phyloP scores from a whole-genome alignment of 1,140 invertebrate species.

The Hypsibius dujardini region DNA sequence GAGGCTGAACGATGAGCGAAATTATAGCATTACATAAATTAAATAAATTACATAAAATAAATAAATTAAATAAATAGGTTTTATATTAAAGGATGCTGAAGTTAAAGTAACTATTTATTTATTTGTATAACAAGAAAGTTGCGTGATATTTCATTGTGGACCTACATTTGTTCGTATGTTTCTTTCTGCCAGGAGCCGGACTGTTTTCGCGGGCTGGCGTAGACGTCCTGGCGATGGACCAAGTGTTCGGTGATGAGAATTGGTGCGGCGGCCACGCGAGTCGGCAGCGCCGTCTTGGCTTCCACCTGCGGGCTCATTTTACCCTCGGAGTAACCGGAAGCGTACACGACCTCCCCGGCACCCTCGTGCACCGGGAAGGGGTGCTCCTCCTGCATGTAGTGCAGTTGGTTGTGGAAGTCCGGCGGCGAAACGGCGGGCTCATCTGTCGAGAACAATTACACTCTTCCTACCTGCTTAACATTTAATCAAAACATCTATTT shows the following conservation, averaged over 20 bases:
- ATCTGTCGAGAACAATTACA: not conserved
- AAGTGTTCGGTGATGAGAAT: too few species aligned
- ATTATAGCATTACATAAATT: too few species aligned
- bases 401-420: not conserved
- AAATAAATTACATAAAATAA: too few species aligned
- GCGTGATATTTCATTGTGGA: not conserved
- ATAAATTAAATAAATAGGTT: too few species aligned
- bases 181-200: not conserved
- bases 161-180: slow-evolving; percentile 10
- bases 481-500: not conserved
- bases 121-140: too few species aligned
- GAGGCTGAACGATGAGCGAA: slow-evolving; percentile 1
- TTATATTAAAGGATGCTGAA: too few species aligned
- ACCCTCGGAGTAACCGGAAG: slow-evolving; percentile 11
- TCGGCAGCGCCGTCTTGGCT: not conserved
- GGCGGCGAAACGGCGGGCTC: slow-evolving; percentile 7
- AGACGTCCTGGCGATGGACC: too few species aligned
- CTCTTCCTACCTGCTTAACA: not conserved
- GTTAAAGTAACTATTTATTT: too few species aligned
- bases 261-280: too few species aligned
- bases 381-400: slow-evolving; percentile 10
- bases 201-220: not conserved
- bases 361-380: not conserved
- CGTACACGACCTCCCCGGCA: not conserved
- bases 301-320: slow-evolving; percentile 16